A percentile compares a stretch with the other conserved stretches of the same genome.
Evolutionary conservation across 2,113 vertebrate species (phyloP).

Genomic region (Leptobrachium leishanense): DNA sequence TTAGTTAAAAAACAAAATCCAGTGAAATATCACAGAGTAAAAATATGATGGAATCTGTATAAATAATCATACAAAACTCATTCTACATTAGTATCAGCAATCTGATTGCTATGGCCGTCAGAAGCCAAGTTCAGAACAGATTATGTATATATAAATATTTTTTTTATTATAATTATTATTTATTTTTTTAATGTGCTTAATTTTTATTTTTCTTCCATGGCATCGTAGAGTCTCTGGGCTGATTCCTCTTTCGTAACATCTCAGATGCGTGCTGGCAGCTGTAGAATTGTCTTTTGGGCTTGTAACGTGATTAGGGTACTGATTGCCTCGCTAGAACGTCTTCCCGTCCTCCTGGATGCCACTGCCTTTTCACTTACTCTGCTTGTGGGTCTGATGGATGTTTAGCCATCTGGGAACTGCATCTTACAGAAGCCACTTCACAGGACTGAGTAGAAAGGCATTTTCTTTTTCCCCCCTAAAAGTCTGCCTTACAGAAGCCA

Average conservation of each 20-base stretch:
- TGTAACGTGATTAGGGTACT: conserved; percentile 29
- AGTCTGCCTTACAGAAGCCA: conserved; percentile 4
- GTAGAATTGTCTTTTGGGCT: conserved; percentile 31
- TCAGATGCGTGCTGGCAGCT: conserved; percentile 27
- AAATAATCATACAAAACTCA: too few relatives aligned
- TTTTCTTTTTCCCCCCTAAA: neutral
- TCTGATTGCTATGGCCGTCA: too few relatives aligned
- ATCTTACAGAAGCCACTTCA: conserved; percentile 43
- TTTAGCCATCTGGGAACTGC: conserved; percentile 36
- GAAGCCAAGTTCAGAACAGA: too few relatives aligned
- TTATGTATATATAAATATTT: too few relatives aligned
- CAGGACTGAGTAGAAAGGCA: conserved; percentile 30
- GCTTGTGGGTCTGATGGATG: conserved; percentile 41
- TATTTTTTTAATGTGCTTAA: too few relatives aligned
- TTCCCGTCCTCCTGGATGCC: conserved; percentile 7
- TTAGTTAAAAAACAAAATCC: too few relatives aligned
- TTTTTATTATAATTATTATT: too few relatives aligned
- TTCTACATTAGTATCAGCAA: too few relatives aligned
- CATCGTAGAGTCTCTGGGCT: neutral
- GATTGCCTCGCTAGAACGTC: conserved; percentile 6
- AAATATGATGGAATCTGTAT: too few relatives aligned
- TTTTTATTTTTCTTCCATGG: neutral
- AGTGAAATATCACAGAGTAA: too few relatives aligned
- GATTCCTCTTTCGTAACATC: neutral
- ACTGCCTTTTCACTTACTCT: conserved; percentile 37